A percentile compares a stretch with the other conserved stretches of the same genome.
Evolutionary conservation across 2,888 invertebrate genomes (phyloP).

Genomic region (Aphidoletes aphidimyza): DNA sequence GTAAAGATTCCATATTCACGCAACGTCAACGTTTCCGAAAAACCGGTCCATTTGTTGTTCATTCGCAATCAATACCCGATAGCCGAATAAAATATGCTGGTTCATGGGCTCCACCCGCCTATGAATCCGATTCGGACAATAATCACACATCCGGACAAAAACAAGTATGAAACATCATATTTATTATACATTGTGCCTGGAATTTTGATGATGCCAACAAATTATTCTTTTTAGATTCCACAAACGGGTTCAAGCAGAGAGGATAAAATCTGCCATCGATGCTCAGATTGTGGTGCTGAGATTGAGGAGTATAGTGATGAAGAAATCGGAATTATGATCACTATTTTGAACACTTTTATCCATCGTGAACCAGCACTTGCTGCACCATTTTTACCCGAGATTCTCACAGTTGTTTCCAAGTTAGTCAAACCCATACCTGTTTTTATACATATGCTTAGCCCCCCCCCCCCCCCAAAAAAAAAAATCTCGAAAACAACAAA

Average conservation of each 20-base stretch:
- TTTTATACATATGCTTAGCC: too few relatives aligned
- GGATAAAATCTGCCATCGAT: constrained; percentile 71
- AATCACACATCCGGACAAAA: constrained; percentile 59
- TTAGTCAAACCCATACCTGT: constrained; percentile 63
- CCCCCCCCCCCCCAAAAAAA: too few relatives aligned
- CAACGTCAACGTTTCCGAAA: constrained; percentile 70
- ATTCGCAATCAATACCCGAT: constrained; percentile 69
- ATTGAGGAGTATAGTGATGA: constrained; percentile 96
- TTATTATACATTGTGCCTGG: neutral
- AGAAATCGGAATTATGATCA: constrained; percentile 92
- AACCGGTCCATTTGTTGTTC: constrained; percentile 69
- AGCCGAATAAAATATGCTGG: constrained; percentile 68
- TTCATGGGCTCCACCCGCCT: constrained; percentile 69
- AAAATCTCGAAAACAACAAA: neutral
- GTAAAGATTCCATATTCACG: constrained; percentile 63
- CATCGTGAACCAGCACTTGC: constrained; percentile 95
- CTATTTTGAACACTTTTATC: constrained; percentile 93
- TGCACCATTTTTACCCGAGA: constrained; percentile 92
- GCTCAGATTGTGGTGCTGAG: constrained; percentile 87
- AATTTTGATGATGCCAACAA: neutral
- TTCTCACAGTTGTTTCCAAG: constrained; percentile 89
- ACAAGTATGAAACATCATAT: too few relatives aligned
- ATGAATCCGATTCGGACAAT: constrained; percentile 61
- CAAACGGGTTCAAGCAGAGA: neutral
- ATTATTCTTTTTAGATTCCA: constrained; percentile 12